Evolutionary conservation across 2,797 vertebrate genomes (phyloP).

Genomic region (Labeo calbasu): DNA sequence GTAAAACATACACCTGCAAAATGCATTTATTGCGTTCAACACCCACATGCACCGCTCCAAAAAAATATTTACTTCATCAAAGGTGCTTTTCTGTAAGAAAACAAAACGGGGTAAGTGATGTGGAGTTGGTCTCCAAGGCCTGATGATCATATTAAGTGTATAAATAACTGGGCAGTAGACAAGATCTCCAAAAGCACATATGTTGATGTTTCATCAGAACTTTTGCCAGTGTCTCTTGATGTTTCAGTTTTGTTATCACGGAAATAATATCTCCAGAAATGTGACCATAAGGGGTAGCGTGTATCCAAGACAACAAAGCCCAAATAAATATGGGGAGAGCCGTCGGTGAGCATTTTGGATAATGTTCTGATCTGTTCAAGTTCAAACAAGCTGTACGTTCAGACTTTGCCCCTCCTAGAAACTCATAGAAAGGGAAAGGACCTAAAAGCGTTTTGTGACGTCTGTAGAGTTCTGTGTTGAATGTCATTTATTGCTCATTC

Average conservation of each 20-base stretch:
- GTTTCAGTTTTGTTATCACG: background rate
- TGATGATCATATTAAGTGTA: slow-evolving; percentile 2
- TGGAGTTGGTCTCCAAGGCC: slow-evolving; percentile 9
- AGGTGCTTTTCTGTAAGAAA: slow-evolving; percentile 49
- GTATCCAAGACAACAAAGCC: slow-evolving; percentile 26
- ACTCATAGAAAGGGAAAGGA: slow-evolving; percentile 28
- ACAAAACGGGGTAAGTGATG: slow-evolving; percentile 48
- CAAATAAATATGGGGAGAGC: slow-evolving; percentile 18
- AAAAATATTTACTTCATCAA: slow-evolving; percentile 65
- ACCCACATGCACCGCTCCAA: slow-evolving; percentile 52
- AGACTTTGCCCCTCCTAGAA: slow-evolving; percentile 60
- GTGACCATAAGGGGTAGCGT: background rate
- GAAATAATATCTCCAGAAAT: background rate
- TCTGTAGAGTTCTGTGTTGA: background rate
- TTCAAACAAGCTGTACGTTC: slow-evolving; percentile 60
- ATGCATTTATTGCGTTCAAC: slow-evolving; percentile 50
- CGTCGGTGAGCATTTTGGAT: slow-evolving; percentile 22
- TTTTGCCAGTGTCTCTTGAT: background rate
- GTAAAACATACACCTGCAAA: slow-evolving; percentile 65
- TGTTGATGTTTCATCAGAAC: background rate
- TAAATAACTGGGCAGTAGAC: background rate
- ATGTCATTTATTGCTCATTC: slow-evolving; percentile 18
- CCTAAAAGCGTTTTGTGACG: slow-evolving; percentile 32
- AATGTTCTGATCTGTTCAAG: slow-evolving; percentile 57
- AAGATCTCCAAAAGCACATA: background rate